Evolutionary conservation across 1,140 invertebrate genomes (phyloP), one percentile per base, ranked within the genome.

Genomic region (Caenorhabditis remanei): DNA sequence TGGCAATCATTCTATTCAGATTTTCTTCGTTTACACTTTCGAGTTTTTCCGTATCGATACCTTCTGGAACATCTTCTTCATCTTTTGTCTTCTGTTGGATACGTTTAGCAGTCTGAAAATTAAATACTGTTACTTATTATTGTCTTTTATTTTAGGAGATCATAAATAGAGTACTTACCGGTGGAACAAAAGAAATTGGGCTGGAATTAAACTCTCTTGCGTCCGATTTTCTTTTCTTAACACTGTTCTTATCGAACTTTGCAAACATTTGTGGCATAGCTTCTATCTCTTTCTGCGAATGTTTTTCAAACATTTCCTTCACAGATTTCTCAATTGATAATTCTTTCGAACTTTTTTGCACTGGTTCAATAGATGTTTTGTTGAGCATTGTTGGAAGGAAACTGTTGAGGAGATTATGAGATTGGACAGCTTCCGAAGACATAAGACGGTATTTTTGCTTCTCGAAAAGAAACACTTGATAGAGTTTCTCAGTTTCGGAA

Each of bases 271-370:
- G 11, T 8, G 65, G 65, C 13, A 71, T 71, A 11, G 6, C 41
- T 32, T n/a, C 16, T 16, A 16, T 8, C 6, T 71, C 41, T 48
- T 32, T 71, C 41, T 71, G 43, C 2, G n/a, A 9, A 5, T 71
- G 43, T 32, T 71, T 71, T 32, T 71, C 65, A 41, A 71, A 71
- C 65, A 71, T 71, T 46, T 71, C 65, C n/a, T 71, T 71, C 41
- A 71, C 65, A 16, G 14, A 46, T 71, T n/a, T 43, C 65, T 71
- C 65, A 5, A 71, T 46, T 71, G 43, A 40, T 46, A 1, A 14
- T 21, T 46, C 65, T 46, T 71, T 71, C 6, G 43, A 24, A 71
- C 19, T 48, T 46, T 71, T 71, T 48, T 71, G 65, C 11, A 7
- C 14, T 6, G 61, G 32, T 32, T 24, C n/a, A 24, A 8, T 19